Percentiles rank a stretch among this genome's conserved stretches.
These are phyloP conservation scores for Muscicapa comitata DNA, from an alignment of 2,797 vertebrate genomes.

Conservation along the genomic window DNA sequence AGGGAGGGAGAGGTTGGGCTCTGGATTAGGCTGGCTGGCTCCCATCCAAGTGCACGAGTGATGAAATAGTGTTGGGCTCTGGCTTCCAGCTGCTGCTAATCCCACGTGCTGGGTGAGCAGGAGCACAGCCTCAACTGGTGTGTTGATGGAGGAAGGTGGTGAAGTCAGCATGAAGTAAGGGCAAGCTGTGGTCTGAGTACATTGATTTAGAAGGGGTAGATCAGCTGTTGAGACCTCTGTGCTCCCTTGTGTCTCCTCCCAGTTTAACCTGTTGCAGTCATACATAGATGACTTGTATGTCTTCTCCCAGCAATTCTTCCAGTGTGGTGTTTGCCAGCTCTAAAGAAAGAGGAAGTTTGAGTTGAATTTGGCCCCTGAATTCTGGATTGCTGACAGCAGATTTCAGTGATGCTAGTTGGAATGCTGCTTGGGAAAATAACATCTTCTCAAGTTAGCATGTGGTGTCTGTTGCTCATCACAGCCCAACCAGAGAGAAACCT, in stretches of 20 bases:
- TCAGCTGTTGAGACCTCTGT: background rate
- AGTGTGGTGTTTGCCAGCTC: background rate
- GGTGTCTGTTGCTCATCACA: background rate
- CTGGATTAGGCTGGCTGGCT: slow-evolving; percentile 32
- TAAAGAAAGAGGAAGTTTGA: background rate
- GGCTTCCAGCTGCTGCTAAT: slow-evolving; percentile 52
- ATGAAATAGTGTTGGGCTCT: slow-evolving; percentile 32
- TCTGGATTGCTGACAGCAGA: background rate
- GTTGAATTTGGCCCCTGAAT: background rate
- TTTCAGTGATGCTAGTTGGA: background rate
- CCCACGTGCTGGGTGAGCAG: background rate
- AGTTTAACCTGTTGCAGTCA: background rate
- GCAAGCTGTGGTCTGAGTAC: background rate
- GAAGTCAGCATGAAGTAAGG: slow-evolving; percentile 32
- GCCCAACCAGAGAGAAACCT: background rate
- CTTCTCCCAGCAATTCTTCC: background rate
- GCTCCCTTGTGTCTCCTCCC: background rate
- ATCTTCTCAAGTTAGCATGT: background rate
- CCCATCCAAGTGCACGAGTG: slow-evolving; percentile 15
- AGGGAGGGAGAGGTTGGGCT: slow-evolving; percentile 10
- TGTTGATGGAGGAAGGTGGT: background rate
- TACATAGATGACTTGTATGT: fast-evolving
- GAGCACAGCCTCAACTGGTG: background rate
- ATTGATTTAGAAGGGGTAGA: background rate
- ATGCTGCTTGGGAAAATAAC: background rate